Conservation (phyloP, 2,888 invertebrate species). For the Lobophora halterata region DNA sequence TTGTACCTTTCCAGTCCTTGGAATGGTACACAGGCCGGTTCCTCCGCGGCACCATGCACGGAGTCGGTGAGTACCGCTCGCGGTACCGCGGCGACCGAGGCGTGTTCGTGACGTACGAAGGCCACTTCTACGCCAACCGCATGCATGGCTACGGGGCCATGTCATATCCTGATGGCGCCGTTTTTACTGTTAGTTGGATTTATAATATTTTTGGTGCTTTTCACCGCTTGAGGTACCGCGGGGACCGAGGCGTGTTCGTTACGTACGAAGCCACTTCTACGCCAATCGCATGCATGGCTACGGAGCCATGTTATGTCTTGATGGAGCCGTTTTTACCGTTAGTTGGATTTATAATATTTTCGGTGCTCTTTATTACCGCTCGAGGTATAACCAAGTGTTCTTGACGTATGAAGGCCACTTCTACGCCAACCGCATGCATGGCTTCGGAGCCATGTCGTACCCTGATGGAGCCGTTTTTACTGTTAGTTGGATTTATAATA, state of each 20-base stretch:
- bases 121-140: conserved; percentile 71
- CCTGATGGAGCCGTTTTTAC: too few relatives aligned
- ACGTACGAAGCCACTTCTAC: conserved; percentile 74
- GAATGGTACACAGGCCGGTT: conserved; percentile 70
- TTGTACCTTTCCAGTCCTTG: too few relatives aligned
- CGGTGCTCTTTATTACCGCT: too few relatives aligned
- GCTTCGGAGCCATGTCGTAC: conserved; percentile 76
- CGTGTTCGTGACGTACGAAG: conserved; percentile 62
- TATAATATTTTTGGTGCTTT: too few relatives aligned
- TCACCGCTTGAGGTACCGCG: conserved; percentile 57
- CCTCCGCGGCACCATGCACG: conserved; percentile 71
- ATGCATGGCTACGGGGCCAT: conserved; percentile 78
- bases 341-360: too few relatives aligned
- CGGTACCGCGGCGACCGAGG: conserved; percentile 45
- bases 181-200: too few relatives aligned
- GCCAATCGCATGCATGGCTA: conserved; percentile 78
- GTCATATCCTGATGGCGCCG: conserved; percentile 72
- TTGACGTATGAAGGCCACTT: conserved; percentile 73
- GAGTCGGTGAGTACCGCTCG: conserved; percentile 70
- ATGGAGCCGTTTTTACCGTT: too few relatives aligned
- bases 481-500: too few relatives aligned
- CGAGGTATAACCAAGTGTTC: conserved; percentile 46
- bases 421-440: conserved; percentile 75
- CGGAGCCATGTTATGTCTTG: conserved; percentile 71
- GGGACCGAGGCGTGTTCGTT: conserved; percentile 39